Evolutionary conservation across 2,888 invertebrate genomes (phyloP).

Genomic region (Eulithis prunata): DNA sequence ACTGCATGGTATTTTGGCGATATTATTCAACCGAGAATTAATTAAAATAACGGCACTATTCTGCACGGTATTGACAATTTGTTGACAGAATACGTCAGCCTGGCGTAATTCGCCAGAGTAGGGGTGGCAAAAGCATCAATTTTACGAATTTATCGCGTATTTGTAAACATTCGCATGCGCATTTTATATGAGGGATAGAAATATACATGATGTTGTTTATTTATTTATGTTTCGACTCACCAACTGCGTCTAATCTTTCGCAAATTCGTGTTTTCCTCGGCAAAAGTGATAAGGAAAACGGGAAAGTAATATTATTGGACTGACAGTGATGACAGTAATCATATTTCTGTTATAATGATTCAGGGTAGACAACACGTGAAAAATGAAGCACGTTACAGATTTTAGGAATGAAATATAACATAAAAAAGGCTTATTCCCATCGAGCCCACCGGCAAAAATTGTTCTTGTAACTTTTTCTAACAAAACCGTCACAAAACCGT

Average conservation of each 20-base stretch:
- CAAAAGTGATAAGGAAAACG: no score
- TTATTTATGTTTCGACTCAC: not conserved
- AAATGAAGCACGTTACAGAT: no score
- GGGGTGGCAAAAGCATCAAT: slow-evolving; percentile 19
- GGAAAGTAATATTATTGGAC: no score
- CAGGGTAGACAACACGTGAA: no score
- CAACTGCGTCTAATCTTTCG: not conserved
- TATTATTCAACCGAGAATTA: not conserved
- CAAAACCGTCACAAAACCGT: no score
- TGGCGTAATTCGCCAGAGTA: slow-evolving; percentile 10
- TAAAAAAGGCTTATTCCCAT: no score
- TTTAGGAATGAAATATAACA: no score
- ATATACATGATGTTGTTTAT: slow-evolving; percentile 21
- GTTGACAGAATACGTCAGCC: slow-evolving; percentile 24
- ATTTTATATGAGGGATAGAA: slow-evolving; percentile 9
- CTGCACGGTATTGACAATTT: slow-evolving; percentile 22
- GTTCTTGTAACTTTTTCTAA: no score
- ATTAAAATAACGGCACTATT: slow-evolving; percentile 4
- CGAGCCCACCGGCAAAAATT: no score
- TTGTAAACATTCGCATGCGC: slow-evolving; percentile 27
- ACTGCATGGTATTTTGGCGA: not conserved
- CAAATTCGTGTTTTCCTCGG: not conserved
- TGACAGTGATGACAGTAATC: no score
- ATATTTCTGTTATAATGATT: no score
- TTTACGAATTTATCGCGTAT: slow-evolving; percentile 24